Percentiles rank a stretch among this genome's conserved stretches.
Evolutionary conservation across 2,113 vertebrate genomes (phyloP).

Genomic region (Pteronura brasiliensis): DNA sequence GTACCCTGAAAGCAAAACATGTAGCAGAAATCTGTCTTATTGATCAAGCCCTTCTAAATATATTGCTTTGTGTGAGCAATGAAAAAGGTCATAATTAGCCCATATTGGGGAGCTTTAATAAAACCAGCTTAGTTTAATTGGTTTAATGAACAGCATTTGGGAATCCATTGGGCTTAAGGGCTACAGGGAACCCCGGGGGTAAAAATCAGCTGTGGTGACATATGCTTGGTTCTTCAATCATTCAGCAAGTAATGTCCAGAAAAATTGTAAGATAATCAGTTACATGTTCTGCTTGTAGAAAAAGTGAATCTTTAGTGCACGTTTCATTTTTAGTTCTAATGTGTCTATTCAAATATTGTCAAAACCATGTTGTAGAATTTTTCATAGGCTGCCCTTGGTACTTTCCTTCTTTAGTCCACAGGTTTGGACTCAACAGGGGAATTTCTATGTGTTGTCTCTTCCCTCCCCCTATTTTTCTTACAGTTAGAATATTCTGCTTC

Average conservation of each 20-base stretch:
- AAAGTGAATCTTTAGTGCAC: neutral
- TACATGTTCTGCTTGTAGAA: neutral
- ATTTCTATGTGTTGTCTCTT: neutral
- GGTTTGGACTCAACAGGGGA: neutral
- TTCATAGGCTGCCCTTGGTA: neutral
- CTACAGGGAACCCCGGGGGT: neutral
- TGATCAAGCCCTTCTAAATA: neutral
- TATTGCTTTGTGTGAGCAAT: conserved; percentile 60
- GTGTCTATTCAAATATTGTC: neutral
- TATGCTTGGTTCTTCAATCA: neutral
- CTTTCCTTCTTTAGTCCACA: neutral
- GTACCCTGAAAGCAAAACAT: conserved; percentile 58
- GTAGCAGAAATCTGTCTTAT: conserved; percentile 47
- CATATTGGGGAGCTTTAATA: conserved; percentile 21
- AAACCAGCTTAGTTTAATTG: conserved; percentile 18
- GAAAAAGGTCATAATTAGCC: conserved; percentile 26
- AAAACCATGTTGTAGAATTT: neutral
- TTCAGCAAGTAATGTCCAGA: neutral
- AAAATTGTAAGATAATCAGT: neutral
- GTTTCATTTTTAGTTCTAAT: neutral
- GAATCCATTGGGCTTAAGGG: conserved; percentile 55
- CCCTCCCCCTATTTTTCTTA: neutral
- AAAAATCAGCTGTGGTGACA: neutral
- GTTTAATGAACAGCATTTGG: conserved; percentile 25
- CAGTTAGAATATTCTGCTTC: neutral